A percentile compares a stretch with the other conserved stretches of the same genome.
phyloP scores from a whole-genome alignment of 1,140 invertebrate species.

The Galendromus occidentalis region DNA sequence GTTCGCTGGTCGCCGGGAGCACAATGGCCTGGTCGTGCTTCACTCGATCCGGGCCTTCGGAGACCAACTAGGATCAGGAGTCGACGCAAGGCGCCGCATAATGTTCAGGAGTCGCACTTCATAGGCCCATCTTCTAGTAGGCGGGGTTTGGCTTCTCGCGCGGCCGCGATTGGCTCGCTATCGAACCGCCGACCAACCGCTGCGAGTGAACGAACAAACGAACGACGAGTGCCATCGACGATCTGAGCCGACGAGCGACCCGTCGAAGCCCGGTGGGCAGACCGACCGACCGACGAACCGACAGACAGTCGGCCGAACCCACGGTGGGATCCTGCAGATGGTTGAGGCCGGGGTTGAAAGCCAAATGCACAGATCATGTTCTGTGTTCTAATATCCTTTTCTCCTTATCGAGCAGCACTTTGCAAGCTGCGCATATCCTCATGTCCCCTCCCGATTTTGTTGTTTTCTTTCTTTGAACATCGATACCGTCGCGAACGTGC shows the following conservation, averaged over 20 bases:
- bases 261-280: not conserved
- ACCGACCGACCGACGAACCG: not conserved
- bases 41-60: not conserved
- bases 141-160: not conserved
- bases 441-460: no score
- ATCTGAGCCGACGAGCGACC: not conserved
- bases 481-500: no score
- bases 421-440: no score
- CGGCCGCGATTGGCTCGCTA: not conserved
- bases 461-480: no score
- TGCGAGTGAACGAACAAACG: not conserved
- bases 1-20: not conserved
- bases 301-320: not conserved
- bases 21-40: constrained; percentile 1
- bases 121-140: not conserved
- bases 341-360: not conserved
- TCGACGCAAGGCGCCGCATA: not conserved
- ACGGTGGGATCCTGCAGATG: not conserved
- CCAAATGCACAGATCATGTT: constrained; percentile 12
- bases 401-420: no score
- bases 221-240: not conserved
- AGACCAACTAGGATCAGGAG: constrained; percentile 12
- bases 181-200: not conserved
- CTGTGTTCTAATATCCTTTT: not conserved
- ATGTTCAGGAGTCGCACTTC: not conserved